Base-by-base conservation (phyloP, 1,140 invertebrate genomes). In the Daktulosphaira vitifoliae region DNA sequence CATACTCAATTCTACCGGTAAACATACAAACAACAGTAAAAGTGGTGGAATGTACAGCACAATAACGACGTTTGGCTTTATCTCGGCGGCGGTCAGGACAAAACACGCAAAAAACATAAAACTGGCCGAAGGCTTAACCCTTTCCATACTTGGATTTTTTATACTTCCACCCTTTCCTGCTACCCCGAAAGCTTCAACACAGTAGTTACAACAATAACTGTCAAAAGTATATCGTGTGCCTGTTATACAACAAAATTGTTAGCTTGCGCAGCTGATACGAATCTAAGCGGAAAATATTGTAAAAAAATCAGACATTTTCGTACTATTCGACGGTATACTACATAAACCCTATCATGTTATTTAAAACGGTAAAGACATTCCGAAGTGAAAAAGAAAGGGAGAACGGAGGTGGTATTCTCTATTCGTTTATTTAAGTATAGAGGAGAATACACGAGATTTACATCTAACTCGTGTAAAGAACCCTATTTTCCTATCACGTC, bases 131-230 rank as follows among this genome's bases (percentile, higher is more conserved):
- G 23, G 23, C 23, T 42, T 38, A 46, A 18, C 42, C n/a, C 39
- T 33, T 33, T 33, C 29, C 29, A 33, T 33, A 33, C 48, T 37
- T 18, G 3, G 3, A 22, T 53, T 22, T 53, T 38, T 38, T 37
- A 20, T 16, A 13, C 20, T 22, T 59, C 11, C n/a, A 26, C 39
- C 39, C 39, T 44, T 26, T 59, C 23, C 54, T 0, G 39, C 53
- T 22, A 13, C 16, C 39, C 23, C 39, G n/a, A 33, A 59, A 59
- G n/a, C 54, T 59, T 59, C 54, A 5, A n/a, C 39, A 33, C 29
- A 38, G 37, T 33, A 39, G 39, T 44, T 59, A 16, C 39, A 44
- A 59, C 54, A 59, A 59, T 59, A 59, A 59, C 54, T 59, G 39
- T 59, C 54, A 59, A 59, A 59, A 46, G n/a, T 18, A 42, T 56